Conservation (phyloP, 2,888 invertebrate genomes). For the Lamellibrachia satsuma region DNA sequence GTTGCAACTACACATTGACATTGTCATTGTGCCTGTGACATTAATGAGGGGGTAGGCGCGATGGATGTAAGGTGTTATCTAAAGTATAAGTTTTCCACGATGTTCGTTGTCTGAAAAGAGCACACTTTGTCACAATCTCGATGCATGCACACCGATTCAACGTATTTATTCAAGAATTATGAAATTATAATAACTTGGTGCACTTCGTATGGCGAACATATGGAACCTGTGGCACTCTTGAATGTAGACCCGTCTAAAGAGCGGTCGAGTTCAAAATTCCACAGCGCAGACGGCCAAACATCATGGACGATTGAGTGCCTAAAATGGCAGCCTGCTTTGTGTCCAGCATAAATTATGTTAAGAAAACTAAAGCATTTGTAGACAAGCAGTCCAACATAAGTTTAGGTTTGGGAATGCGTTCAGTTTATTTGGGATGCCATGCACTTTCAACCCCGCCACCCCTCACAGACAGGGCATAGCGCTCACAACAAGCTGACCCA, state of each 20-base stretch:
- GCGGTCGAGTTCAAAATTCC: constrained; percentile 13
- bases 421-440: background rate
- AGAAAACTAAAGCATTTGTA: constrained; percentile 1
- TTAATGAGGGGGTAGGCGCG: background rate
- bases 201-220: constrained; percentile 1
- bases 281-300: background rate
- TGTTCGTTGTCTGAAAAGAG: background rate
- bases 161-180: background rate
- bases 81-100: background rate
- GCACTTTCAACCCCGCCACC: constrained; percentile 17
- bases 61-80: background rate
- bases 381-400: background rate
- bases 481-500: background rate
- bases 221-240: background rate
- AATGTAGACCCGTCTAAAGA: background rate
- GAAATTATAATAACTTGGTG: background rate
- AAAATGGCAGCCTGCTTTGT: constrained; percentile 17
- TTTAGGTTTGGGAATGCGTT: background rate
- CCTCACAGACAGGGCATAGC: constrained; percentile 3
- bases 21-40: background rate
- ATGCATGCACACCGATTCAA: background rate
- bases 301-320: background rate
- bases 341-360: background rate
- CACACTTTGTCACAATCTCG: background rate
- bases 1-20: background rate